These are phyloP conservation scores for Pseudochirops cupreus DNA, from an alignment of 2,797 vertebrate species.

Conservation along the genomic window DNA sequence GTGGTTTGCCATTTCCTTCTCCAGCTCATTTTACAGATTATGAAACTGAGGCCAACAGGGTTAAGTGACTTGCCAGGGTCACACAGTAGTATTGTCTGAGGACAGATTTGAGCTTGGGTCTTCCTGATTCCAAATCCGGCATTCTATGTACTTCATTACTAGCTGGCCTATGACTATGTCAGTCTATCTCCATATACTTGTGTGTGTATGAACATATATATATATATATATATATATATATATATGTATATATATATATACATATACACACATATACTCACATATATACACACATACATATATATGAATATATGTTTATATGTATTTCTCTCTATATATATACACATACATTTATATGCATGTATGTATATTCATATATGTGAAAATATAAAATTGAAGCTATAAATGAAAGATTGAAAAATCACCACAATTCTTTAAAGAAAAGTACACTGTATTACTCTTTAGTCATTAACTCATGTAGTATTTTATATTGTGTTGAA, in stretches of 20 bases:
- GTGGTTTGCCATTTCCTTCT: neutral
- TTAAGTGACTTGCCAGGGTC: neutral
- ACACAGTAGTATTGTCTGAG: neutral
- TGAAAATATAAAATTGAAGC: neutral
- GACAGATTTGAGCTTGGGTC: neutral
- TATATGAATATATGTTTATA: too few species aligned
- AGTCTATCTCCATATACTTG: neutral
- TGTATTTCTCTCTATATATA: too few species aligned
- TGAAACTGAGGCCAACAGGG: neutral
- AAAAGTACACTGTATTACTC: neutral
- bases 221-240: rapidly evolving
- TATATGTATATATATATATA: too few species aligned
- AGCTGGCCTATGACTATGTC: neutral
- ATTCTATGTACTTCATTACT: neutral
- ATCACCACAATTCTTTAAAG: neutral
- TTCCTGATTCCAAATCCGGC: neutral
- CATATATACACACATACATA: too few species aligned
- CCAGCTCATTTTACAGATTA: neutral
- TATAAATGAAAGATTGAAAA: neutral
- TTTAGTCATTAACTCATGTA: neutral
- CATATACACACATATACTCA: too few species aligned
- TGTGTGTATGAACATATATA: too few species aligned
- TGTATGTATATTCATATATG: too few species aligned
- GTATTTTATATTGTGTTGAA: neutral
- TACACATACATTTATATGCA: too few species aligned